Evolutionary conservation across 92 coral and sea anemone species (phyloP), one percentile per base, ranked within the genome.

Genomic region (Porites evermanni): DNA sequence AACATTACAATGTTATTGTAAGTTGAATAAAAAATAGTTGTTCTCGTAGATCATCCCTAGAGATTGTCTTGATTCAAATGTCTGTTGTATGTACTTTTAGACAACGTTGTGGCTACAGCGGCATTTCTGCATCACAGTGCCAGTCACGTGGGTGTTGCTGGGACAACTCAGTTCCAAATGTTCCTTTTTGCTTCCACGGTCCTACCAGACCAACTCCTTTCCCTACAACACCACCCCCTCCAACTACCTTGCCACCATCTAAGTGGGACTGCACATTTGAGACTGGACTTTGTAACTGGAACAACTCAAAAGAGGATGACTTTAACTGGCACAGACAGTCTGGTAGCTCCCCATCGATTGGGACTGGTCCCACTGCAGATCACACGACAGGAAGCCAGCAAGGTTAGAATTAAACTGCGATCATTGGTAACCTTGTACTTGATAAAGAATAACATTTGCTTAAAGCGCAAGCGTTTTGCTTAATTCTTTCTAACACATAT

Each of bases 201-300:
- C 99, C 99, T 3, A 59, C 92, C 2, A 94, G 89, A 50, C 98
- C 99, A 7, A 97, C 99, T n/a, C 94, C 98, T 47, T 97, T 97
- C 97, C 99, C 99, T 21, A 97, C 99, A 16, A 91, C 93, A 19
- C 87, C 92, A 19, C 94, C 94, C 7, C 96, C 98, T 8, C 98
- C 98, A n/a, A 95, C 95, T 4, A 87, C 93, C 9, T 78, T 70
- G 38, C 98, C 95, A 23, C 98, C 98, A 14, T 82, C 96, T 23
- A 65, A 87, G 12, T 97, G 93, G 93, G 99, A 97, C 88, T 97
- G 99, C 86, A 93, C 87, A 65, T 97, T 97, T 72, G 98, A 97
- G 80, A 79, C 61, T 4, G 91, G 74, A 20, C 73, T 77, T 38
- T 97, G 99, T 77, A 92, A 86, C 69, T 97, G 99, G 99, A 89